A percentile compares a stretch with the other conserved stretches of the same genome.
Conservation (phyloP, 2,797 vertebrate genomes). For the Sternarchorhynchus goeldii region DNA sequence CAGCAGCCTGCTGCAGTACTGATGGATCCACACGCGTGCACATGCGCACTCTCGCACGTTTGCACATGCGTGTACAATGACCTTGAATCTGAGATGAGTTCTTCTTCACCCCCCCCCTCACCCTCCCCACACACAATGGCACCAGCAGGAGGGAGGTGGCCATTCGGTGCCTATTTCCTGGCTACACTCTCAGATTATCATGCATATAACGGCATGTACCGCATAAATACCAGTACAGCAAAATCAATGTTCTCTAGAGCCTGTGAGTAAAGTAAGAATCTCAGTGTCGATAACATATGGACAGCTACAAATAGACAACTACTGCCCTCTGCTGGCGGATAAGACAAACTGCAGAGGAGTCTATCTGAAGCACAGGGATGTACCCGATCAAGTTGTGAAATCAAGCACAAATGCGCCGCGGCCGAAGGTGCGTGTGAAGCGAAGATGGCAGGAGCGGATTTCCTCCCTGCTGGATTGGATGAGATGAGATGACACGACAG, state of each 20-base stretch:
- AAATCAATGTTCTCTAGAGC: neutral
- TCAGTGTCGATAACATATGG: neutral
- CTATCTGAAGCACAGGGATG: constrained; percentile 29
- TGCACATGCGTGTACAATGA: constrained; percentile 10
- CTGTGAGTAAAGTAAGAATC: neutral
- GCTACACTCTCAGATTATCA: constrained; percentile 15
- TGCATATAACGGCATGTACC: neutral
- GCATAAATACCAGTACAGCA: neutral
- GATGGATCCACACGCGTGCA: neutral
- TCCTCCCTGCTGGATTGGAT: neutral
- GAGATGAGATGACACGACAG: neutral
- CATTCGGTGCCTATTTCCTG: constrained; percentile 26
- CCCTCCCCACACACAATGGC: constrained; percentile 51
- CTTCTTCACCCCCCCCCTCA: too few species aligned
- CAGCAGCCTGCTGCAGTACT: constrained; percentile 23
- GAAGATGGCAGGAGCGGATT: too few species aligned
- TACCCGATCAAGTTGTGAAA: constrained; percentile 39
- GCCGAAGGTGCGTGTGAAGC: neutral
- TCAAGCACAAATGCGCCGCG: neutral
- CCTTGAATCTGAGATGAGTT: constrained; percentile 34
- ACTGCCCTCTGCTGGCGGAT: constrained; percentile 72
- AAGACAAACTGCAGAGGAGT: constrained; percentile 54
- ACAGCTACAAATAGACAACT: constrained; percentile 23
- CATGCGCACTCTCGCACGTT: neutral
- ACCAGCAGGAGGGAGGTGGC: constrained; percentile 39